Evolutionary conservation across 2,888 invertebrate species (phyloP).

Genomic region (Erpobdella octoculata): DNA sequence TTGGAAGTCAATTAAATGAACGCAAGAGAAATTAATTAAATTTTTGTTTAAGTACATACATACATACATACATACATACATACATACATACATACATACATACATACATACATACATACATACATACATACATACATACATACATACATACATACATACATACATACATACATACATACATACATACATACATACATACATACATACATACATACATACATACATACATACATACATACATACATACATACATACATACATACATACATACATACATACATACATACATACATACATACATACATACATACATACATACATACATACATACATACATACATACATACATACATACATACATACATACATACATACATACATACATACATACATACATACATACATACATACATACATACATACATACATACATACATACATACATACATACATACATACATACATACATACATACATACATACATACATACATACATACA

Average conservation of each 20-base stretch:
- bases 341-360: too few species aligned
- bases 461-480: too few species aligned
- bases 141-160: slow-evolving; percentile 19
- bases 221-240: slow-evolving; percentile 7
- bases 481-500: too few species aligned
- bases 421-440: too few species aligned
- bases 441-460: too few species aligned
- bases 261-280: slow-evolving; percentile 9
- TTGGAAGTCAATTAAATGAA: too few species aligned
- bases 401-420: too few species aligned
- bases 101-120: slow-evolving; percentile 21
- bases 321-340: slow-evolving; percentile 17
- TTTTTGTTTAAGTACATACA: too few species aligned
- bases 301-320: not conserved
- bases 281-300: not conserved
- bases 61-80: slow-evolving; percentile 21
- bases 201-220: slow-evolving; percentile 10
- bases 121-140: slow-evolving; percentile 18
- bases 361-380: too few species aligned
- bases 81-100: slow-evolving; percentile 21
- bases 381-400: too few species aligned
- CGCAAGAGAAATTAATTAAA: too few species aligned
- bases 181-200: slow-evolving; percentile 21
- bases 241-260: slow-evolving; percentile 16
- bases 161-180: slow-evolving; percentile 21